phyloP scores from a whole-genome alignment of 2,113 vertebrate species.

The Hydropotes inermis region DNA sequence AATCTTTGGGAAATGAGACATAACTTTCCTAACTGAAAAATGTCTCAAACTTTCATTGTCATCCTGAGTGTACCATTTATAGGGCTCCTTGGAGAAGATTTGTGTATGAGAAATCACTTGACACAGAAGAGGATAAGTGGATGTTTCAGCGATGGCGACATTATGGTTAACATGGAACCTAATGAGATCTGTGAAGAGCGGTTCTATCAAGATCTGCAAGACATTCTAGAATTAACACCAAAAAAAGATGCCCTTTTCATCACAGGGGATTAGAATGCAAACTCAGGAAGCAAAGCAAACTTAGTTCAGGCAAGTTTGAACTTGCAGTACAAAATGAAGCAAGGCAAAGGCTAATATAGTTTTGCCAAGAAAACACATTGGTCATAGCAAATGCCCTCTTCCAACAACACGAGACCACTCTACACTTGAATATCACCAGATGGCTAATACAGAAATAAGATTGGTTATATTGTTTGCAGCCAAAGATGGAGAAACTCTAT shows the following conservation, averaged over 20 bases:
- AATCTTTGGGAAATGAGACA: too few species aligned
- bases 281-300: neutral
- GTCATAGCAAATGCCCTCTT: too few species aligned
- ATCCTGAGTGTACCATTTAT: neutral
- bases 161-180: neutral
- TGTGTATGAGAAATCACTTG: neutral
- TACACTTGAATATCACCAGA: too few species aligned
- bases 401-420: too few species aligned
- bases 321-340: neutral
- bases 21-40: too few species aligned
- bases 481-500: too few species aligned
- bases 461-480: too few species aligned
- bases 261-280: neutral
- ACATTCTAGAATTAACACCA: rapidly evolving
- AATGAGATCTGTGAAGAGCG: neutral
- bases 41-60: too few species aligned
- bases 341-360: too few species aligned
- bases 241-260: neutral
- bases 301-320: neutral
- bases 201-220: neutral
- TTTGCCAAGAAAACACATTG: too few species aligned
- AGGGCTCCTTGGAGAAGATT: neutral
- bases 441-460: too few species aligned
- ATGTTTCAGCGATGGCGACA: neutral
- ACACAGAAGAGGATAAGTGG: neutral